Base-by-base conservation (phyloP, 1,140 invertebrate genomes). In the Drosophila tristis region DNA sequence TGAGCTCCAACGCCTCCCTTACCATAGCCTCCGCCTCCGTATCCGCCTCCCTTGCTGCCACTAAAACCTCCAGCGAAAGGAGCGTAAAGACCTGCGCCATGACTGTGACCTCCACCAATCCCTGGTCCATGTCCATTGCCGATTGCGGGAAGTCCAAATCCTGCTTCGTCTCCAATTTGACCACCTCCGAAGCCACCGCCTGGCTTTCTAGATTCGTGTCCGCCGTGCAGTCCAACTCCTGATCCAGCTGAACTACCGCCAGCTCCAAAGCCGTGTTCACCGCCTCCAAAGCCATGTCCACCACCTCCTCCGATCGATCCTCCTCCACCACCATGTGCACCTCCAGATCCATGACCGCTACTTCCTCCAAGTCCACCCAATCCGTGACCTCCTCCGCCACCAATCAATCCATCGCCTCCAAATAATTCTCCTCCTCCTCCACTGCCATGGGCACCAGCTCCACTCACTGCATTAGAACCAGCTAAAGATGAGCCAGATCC, bases 11-110 rank as follows among this genome's bases (percentile, higher is more conserved):
- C 51, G 13, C 53, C 63, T 23, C 57, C 57, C 2, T 51, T 29
- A 20, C 29, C 44, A 29, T 35, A 47, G 11, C 51, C 59, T 4
- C 57, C 63, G 26, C 74, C 53, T 23, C 74, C 58, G 15, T 29
- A 49, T 9, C 67, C 75, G 13, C 74, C 72, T 4, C 74, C 68
- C 2, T 59, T 59, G 9, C 67, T 49, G 13, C 35, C 68, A 7
- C 62, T 13, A 15, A 51, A 43, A n/a, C 55, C 55, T 6, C 77
- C 65, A 35, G 68, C 74, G 2, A 26, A 16, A 9, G 8, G 42
- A 6, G 45, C 65, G 23, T 57, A 43, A 5, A 26, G 47, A 6
- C 61, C 56, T 25, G 13, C 16, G 3, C 63, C 48, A 26, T 47
- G 23, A 4, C 55, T 29, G 44, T 23, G 51, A 1, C 63, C 54